These are phyloP conservation scores for Callosobruchus maculatus DNA, from an alignment of 2,888 invertebrate genomes.

Conservation along the genomic window DNA sequence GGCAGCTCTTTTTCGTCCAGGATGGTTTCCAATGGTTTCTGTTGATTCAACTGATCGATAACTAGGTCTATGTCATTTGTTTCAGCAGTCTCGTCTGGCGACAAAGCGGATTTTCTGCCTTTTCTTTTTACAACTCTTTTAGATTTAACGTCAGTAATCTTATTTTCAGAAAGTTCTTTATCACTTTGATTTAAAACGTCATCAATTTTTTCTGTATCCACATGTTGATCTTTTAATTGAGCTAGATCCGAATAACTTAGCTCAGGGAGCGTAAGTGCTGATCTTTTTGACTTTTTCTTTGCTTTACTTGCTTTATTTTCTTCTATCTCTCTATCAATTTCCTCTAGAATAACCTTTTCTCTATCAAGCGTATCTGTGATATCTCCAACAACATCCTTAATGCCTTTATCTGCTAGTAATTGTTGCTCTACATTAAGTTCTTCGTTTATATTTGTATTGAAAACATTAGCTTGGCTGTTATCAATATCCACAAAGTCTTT, in stretches of 20 bases:
- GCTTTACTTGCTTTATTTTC: constrained; percentile 14
- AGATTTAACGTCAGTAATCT: not conserved
- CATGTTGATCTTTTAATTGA: not conserved
- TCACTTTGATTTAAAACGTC: not conserved
- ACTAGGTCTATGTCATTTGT: not conserved
- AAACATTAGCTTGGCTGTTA: not conserved
- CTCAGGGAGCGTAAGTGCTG: not conserved
- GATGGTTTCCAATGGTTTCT: not conserved
- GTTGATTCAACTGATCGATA: not conserved
- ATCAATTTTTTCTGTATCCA: not conserved
- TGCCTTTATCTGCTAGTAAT: not conserved
- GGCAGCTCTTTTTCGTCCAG: not conserved
- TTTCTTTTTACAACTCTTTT: not conserved
- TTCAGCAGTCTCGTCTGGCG: not conserved
- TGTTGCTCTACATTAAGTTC: not conserved
- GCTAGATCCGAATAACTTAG: not conserved
- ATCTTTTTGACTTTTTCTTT: constrained; percentile 3
- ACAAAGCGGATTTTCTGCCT: not conserved
- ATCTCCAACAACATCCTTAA: not conserved
- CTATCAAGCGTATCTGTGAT: not conserved
- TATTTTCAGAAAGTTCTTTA: not conserved
- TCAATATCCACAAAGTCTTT: not conserved
- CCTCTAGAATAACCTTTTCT: constrained; percentile 7
- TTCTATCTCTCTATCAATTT: constrained; percentile 6
- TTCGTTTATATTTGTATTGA: not conserved